Conservation (phyloP, 2,888 invertebrate genomes). For the Thysanoteuthis rhombus region DNA sequence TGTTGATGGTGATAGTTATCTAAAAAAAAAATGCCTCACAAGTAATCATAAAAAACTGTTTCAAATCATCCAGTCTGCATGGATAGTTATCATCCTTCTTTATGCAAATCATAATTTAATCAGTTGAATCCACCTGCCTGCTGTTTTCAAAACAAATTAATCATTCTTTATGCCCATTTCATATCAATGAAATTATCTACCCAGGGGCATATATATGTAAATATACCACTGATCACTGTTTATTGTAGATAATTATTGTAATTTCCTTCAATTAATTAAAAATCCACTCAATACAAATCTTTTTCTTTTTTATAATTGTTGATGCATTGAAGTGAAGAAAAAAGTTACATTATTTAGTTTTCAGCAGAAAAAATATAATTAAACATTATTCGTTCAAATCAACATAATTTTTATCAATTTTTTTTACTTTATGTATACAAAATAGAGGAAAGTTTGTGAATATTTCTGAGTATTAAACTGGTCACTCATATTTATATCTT, state of each 20-base stretch:
- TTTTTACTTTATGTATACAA: background rate
- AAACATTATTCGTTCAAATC: background rate
- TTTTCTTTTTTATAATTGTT: background rate
- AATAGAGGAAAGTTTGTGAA: background rate
- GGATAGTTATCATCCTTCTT: no score
- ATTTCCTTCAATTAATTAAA: slow-evolving; percentile 12
- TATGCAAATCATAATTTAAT: background rate
- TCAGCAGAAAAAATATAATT: background rate
- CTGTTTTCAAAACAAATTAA: background rate
- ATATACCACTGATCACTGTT: background rate
- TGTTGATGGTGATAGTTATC: no score
- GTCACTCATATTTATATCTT: no score
- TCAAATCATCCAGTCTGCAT: no score
- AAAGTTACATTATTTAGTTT: background rate
- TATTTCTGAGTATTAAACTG: background rate
- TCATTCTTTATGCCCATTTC: background rate
- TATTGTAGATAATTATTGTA: background rate
- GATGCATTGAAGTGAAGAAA: background rate
- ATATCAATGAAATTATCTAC: background rate
- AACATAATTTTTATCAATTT: background rate
- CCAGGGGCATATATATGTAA: background rate
- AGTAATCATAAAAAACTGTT: no score
- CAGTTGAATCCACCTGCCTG: background rate
- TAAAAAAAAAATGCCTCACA: no score
- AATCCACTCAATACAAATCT: background rate